Percentiles rank a stretch among this genome's conserved stretches.
phyloP scores from a whole-genome alignment of 2,797 vertebrate genomes.

The Neoniphon sammara region DNA sequence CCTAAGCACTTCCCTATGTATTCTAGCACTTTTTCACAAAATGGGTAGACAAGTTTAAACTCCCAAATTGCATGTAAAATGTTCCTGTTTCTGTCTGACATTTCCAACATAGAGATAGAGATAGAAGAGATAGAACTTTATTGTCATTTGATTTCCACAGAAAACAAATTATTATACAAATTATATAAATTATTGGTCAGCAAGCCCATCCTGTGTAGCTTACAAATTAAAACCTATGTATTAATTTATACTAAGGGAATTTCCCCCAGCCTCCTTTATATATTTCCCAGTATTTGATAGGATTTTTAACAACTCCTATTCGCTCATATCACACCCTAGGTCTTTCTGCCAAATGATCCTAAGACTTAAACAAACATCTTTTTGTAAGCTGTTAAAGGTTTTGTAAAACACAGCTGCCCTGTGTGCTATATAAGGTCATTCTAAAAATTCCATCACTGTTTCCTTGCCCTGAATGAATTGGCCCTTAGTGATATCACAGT shows the following conservation, averaged over 20 bases:
- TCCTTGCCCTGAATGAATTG: too few species aligned
- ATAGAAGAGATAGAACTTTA: too few species aligned
- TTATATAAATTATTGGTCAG: background rate
- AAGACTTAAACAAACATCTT: background rate
- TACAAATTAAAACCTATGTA: background rate
- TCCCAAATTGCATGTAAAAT: background rate
- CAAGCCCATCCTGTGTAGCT: background rate
- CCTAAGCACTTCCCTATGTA: too few species aligned
- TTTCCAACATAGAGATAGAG: too few species aligned
- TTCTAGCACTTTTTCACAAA: too few species aligned
- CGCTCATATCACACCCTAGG: background rate
- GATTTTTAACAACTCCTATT: background rate
- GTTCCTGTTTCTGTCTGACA: conserved; percentile 10
- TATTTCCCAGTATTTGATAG: background rate
- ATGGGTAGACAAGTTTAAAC: too few species aligned
- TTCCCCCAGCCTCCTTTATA: conserved; percentile 3
- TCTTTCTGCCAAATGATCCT: conserved; percentile 9
- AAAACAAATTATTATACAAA: too few species aligned
- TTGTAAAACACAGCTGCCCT: too few species aligned
- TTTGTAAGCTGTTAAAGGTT: conserved; percentile 2
- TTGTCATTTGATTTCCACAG: too few species aligned
- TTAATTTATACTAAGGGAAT: background rate
- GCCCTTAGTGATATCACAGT: background rate
- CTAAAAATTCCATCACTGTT: too few species aligned
- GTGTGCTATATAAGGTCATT: too few species aligned